Conservation (phyloP, 2,888 invertebrate genomes). For the Polylopha cassiicola region DNA sequence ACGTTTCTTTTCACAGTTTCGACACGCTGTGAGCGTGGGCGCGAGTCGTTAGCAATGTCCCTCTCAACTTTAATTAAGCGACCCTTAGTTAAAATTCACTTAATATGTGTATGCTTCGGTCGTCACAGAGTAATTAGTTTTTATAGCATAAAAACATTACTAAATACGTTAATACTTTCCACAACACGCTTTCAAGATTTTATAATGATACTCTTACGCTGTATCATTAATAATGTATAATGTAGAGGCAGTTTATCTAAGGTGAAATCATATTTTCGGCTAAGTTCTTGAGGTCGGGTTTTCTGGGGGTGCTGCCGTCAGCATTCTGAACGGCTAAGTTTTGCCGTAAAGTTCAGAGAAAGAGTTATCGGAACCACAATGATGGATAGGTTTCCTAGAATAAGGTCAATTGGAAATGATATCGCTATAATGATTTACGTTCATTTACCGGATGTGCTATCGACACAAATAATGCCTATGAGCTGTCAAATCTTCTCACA, state of each 20-base stretch:
- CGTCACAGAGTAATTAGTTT: constrained; percentile 8
- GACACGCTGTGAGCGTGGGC: too few relatives aligned
- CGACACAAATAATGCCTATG: not conserved
- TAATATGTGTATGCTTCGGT: constrained; percentile 4
- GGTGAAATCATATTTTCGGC: too few relatives aligned
- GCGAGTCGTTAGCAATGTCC: constrained; percentile 1
- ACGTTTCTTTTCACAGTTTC: too few relatives aligned
- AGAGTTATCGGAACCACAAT: constrained; percentile 8
- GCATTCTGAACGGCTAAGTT: constrained; percentile 12
- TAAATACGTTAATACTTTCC: too few relatives aligned
- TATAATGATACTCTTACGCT: too few relatives aligned
- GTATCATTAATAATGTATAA: too few relatives aligned
- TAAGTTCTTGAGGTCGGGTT: too few relatives aligned
- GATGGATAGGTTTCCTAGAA: constrained; percentile 3
- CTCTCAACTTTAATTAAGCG: constrained; percentile 7
- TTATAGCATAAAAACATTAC: too few relatives aligned
- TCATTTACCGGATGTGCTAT: not conserved
- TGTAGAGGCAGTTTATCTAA: too few relatives aligned
- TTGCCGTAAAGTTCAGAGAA: constrained; percentile 9
- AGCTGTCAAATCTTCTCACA: too few relatives aligned
- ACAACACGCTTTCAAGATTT: too few relatives aligned
- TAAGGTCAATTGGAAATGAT: not conserved
- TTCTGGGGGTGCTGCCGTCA: constrained; percentile 6
- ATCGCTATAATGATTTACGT: not conserved
- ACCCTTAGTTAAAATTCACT: not conserved